Percentiles rank a stretch among this genome's conserved stretches.
Conservation (phyloP, 2,113 vertebrate species). For the Thermophis baileyi region DNA sequence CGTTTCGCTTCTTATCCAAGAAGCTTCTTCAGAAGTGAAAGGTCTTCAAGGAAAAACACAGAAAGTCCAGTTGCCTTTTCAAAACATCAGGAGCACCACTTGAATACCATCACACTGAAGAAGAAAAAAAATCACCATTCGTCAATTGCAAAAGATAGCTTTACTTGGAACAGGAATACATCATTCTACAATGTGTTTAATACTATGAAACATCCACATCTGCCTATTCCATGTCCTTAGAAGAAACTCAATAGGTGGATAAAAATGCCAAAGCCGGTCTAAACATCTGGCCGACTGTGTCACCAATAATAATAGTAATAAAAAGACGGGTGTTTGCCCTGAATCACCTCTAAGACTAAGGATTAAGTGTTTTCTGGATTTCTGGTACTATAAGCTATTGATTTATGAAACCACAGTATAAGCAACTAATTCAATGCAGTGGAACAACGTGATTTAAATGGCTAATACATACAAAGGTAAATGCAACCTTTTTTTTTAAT, state of each 20-base stretch:
- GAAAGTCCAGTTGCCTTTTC: too few species aligned
- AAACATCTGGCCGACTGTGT: neutral
- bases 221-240: too few species aligned
- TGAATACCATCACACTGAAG: neutral
- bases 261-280: neutral
- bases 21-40: too few species aligned
- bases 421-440: neutral
- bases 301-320: neutral
- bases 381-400: conserved; percentile 4
- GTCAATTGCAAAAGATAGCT: neutral
- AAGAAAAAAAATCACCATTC: neutral
- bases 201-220: too few species aligned
- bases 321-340: neutral
- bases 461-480: neutral
- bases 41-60: too few species aligned
- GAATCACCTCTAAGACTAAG: neutral
- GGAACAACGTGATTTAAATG: neutral
- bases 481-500: neutral
- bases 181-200: too few species aligned
- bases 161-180: neutral
- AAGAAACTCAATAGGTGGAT: neutral
- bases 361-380: neutral
- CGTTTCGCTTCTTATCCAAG: too few species aligned
- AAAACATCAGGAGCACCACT: neutral
- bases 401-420: neutral